Percentiles rank a stretch among this genome's conserved stretches.
phyloP scores from a whole-genome alignment of 2,888 invertebrate genomes.

The Lycia hirtaria region DNA sequence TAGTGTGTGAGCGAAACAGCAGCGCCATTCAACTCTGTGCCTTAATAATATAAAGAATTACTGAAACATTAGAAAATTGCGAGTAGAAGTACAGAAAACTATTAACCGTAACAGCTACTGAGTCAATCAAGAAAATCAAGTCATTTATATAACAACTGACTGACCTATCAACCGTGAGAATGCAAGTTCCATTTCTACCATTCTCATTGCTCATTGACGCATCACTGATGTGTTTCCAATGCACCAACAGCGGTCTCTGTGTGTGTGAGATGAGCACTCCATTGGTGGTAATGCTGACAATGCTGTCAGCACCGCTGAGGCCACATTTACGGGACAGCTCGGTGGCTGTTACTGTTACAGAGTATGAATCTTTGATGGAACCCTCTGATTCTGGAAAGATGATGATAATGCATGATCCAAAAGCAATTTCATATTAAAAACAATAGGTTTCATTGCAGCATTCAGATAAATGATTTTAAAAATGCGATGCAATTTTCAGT shows the following conservation, averaged over 20 bases:
- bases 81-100: no score
- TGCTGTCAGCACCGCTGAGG: conserved; percentile 85
- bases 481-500: no score
- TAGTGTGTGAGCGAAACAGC: no score
- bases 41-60: no score
- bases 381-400: conserved; percentile 75
- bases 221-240: conserved; percentile 86
- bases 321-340: conserved; percentile 87
- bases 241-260: conserved; percentile 78
- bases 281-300: conserved; percentile 79
- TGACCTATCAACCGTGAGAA: conserved; percentile 87
- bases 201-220: conserved; percentile 81
- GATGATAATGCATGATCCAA: conserved; percentile 45
- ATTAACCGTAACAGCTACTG: not conserved
- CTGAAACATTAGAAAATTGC: no score
- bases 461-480: no score
- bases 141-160: conserved; percentile 61
- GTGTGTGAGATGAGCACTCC: conserved; percentile 85
- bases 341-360: conserved; percentile 87
- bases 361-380: conserved; percentile 80
- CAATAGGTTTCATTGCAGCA: no score
- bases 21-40: no score
- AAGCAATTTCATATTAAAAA: conserved; percentile 28
- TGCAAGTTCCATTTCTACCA: conserved; percentile 86
- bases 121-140: conserved; percentile 9